Evolutionary conservation across 1,140 invertebrate genomes (phyloP).

Genomic region (Diabrotica undecimpunctata): DNA sequence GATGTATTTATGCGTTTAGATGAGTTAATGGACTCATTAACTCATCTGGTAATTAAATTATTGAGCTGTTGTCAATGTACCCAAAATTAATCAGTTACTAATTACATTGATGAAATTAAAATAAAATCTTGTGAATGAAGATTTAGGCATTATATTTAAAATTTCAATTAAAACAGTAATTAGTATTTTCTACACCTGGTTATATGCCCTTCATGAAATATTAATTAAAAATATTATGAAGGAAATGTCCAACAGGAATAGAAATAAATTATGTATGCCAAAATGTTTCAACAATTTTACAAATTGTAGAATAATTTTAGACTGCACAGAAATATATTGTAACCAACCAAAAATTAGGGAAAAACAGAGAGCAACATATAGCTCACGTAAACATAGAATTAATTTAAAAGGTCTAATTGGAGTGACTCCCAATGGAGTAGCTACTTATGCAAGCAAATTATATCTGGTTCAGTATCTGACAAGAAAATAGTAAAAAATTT

Average conservation of each 20-base stretch:
- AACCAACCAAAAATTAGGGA: too few relatives aligned
- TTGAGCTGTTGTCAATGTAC: slow-evolving; percentile 28
- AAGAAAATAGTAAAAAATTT: slow-evolving; percentile 18
- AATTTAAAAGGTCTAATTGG: slow-evolving; percentile 21
- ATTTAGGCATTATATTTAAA: slow-evolving; percentile 28
- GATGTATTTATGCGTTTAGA: slow-evolving; percentile 8
- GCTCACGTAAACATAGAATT: slow-evolving; percentile 20
- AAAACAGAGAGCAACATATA: too few relatives aligned
- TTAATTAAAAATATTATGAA: slow-evolving; percentile 28
- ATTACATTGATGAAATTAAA: slow-evolving; percentile 32
- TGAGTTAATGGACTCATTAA: slow-evolving; percentile 16
- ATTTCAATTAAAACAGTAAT: slow-evolving; percentile 22
- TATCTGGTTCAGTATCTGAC: slow-evolving; percentile 19
- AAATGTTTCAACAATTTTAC: slow-evolving; percentile 19
- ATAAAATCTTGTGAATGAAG: slow-evolving; percentile 27
- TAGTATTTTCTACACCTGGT: slow-evolving; percentile 31
- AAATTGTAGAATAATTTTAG: slow-evolving; percentile 29
- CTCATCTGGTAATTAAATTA: slow-evolving; percentile 26
- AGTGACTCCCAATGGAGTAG: too few relatives aligned
- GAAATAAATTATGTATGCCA: slow-evolving; percentile 27
- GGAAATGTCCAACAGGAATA: slow-evolving; percentile 23
- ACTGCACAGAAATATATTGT: slow-evolving; percentile 30
- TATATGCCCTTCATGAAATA: too few relatives aligned
- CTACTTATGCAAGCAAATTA: too few relatives aligned
- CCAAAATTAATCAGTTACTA: slow-evolving; percentile 33